Base-by-base conservation (phyloP, 2,888 invertebrate species). In the Cyclophora albipunctata region DNA sequence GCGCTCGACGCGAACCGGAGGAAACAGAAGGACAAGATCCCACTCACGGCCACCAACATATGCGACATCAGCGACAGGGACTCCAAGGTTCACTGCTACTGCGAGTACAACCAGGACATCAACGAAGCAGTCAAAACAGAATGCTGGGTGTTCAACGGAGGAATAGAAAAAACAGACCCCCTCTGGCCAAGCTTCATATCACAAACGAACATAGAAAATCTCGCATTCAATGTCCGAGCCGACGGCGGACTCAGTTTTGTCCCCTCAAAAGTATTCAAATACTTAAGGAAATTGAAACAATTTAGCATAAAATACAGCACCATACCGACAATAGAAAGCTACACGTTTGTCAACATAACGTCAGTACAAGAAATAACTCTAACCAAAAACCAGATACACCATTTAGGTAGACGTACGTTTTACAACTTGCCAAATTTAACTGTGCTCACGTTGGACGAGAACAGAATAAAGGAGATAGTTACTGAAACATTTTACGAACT, bases 111-210 rank as follows among this genome's bases (percentile, higher is more conserved):
- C 45, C 89, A 89, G 61, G 82, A 87, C 52, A 72, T 86, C 54
- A 87, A 87, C 63, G 83, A 91, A 68, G 93, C 93, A 3, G 90
- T 92, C 7, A 92, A 92, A 62, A 93, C 93, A 53, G 94, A 93
- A 78, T 96, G 96, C 71, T 92, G 93, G 91, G 91, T 95, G 3
- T 93, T 94, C 80, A 92, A 92, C 57, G 90, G 90, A 48, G 92
- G 92, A 33, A 90, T 93, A 64, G 90, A 91, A 45, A 90, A 89
- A 67, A 91, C 92, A 52, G 93, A 94, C 69, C 89, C 91, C 33
- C 81, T 93, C 53, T 95, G 95, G 95, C 89, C 90, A 37, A 90
- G 92, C 60, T 94, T 95, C 75, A 89, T 90, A 47, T 93, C 93
- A 34, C 95, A 95, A 72, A 90, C 91, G 40, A 91, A 92, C 53